A percentile compares a stretch with the other conserved stretches of the same genome.
Conservation (phyloP, 1,140 invertebrate species). For the Hylyphantes graminicola region DNA sequence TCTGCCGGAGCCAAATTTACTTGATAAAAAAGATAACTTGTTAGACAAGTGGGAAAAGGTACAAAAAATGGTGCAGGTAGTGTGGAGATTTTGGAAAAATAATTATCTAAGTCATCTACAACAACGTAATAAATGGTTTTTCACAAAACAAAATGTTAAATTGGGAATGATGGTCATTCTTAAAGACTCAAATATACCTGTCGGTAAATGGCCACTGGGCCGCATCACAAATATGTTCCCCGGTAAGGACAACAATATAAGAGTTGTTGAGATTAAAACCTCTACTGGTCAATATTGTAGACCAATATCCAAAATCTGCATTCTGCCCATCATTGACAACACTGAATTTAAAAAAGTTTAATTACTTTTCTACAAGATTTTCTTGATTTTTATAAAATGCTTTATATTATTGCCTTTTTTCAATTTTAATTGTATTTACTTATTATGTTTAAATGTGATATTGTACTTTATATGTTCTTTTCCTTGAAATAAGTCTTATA, state of each 20-base stretch:
- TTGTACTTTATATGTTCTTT: too few species aligned
- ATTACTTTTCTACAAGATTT: too few species aligned
- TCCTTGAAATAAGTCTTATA: too few species aligned
- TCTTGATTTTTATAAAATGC: too few species aligned
- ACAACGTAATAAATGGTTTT: conserved; percentile 1
- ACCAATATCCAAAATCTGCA: background rate
- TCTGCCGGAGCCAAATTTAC: background rate
- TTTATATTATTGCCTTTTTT: too few species aligned
- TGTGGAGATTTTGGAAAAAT: background rate
- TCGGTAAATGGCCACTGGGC: background rate
- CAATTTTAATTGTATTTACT: too few species aligned
- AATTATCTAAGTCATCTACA: background rate
- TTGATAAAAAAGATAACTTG: background rate
- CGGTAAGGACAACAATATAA: background rate
- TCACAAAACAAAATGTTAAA: background rate
- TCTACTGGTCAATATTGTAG: background rate
- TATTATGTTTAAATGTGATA: too few species aligned
- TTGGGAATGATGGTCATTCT: background rate
- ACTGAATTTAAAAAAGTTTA: too few species aligned
- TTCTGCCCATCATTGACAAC: background rate
- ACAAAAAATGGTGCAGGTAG: background rate
- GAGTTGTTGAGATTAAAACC: background rate
- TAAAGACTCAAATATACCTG: background rate
- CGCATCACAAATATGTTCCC: background rate
- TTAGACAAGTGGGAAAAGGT: conserved; percentile 29